Base-by-base conservation (phyloP, 2,113 vertebrate species). In the Gnathochromis pfefferi region DNA sequence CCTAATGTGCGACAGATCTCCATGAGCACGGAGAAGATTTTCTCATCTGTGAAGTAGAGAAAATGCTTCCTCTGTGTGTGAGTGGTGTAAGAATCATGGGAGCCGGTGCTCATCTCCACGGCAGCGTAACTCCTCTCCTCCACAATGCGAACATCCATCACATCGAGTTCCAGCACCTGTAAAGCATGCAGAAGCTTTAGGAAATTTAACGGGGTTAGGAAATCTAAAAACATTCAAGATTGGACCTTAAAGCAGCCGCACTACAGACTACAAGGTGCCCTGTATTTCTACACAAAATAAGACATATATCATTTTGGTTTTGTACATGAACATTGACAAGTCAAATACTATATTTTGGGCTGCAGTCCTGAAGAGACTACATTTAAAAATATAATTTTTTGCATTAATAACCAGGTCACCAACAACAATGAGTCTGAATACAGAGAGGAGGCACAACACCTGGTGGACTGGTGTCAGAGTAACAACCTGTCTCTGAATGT, bases 31-130 rank as follows among this genome's bases (percentile, higher is more conserved):
- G 88, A 94, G 81, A 97, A 97, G 65, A 99, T 90, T 40, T 89
- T 96, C 58, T 97, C 96, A 2, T 98, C 98, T 0, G 96, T 96
- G 93, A 99, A 99, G 96, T 97, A 98, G 42, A 97, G 97, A 89
- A 99, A 99, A 26, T 97, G 95, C 63, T 98, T 98, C 89, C 85
- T 95, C 80, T 96, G 95, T 54, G 68, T 93, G 80, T 96, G 96
- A 2, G 83, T 4, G 0, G 86, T 54, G 2, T 26, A 28, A 0
- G 31, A 2, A 0, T 93, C 85, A 2, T n/a, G 14, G 0, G 53
- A 3, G 0, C 45, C 85, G 0, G 86, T 2, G 9, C 40, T 79
- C 1, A 83, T 89, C 1, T 86, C 91, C 4, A 82, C 58, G 40
- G 89, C 9, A 60, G 86, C 13, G 78, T 89, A 81, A 54, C 86